Percentiles rank a stretch among this genome's conserved stretches.
These are phyloP conservation scores for Malurus melanocephalus DNA, from an alignment of 2,113 vertebrate genomes.

Conservation along the genomic window DNA sequence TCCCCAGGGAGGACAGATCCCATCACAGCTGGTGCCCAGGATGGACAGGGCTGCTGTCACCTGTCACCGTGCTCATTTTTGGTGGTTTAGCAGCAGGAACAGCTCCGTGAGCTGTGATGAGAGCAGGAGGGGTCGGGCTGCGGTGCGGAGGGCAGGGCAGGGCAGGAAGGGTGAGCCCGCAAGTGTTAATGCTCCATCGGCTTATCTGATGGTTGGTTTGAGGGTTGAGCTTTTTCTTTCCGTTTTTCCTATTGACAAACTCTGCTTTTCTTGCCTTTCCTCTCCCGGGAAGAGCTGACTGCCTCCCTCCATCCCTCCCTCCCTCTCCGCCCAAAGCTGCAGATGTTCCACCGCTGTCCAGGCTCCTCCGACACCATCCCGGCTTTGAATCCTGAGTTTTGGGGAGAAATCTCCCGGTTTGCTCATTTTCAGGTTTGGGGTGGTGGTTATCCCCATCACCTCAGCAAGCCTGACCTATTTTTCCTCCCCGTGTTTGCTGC, in stretches of 20 bases:
- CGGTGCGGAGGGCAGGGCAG: conserved; percentile 25
- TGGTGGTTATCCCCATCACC: not conserved
- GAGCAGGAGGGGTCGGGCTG: not conserved
- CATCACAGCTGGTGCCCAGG: not conserved
- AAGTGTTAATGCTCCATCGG: not conserved
- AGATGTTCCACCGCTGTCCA: not conserved
- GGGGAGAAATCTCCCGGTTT: not conserved
- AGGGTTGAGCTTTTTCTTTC: not conserved
- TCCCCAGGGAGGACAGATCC: rapidly evolving
- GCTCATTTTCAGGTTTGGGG: not conserved
- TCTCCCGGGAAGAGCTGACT: not conserved
- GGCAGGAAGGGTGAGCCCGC: conserved; percentile 45
- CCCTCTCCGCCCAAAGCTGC: not conserved
- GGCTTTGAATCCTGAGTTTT: not conserved
- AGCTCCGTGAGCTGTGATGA: not conserved
- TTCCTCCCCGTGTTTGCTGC: not conserved
- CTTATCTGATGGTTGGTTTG: not conserved
- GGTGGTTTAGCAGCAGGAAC: not conserved
- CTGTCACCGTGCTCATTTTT: not conserved
- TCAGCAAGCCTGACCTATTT: not conserved
- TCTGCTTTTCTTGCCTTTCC: not conserved
- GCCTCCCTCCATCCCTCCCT: not conserved
- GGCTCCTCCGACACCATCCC: not conserved
- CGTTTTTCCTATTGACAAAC: conserved; percentile 4
- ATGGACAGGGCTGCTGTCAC: not conserved